Evolutionary conservation across 2,888 invertebrate genomes (phyloP).

Genomic region (Volucella inanis): DNA sequence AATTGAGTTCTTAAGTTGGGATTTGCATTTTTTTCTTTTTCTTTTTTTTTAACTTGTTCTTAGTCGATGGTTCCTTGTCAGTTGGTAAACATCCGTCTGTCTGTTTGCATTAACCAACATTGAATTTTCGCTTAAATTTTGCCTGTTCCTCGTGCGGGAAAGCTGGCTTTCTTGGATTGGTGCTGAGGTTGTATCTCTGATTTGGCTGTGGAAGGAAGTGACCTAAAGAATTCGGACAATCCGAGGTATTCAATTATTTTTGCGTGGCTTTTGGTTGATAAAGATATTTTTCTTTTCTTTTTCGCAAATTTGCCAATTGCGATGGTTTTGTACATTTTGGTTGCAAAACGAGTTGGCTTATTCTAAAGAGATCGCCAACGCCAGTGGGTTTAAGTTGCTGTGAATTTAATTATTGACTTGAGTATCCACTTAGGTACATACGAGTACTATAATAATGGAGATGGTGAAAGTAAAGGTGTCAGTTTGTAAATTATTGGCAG

Average conservation of each 20-base stretch:
- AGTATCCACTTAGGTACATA: too few relatives aligned
- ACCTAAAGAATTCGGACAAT: conserved; percentile 59
- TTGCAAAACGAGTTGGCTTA: conserved; percentile 23
- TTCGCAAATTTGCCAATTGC: conserved; percentile 29
- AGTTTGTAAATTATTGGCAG: too few relatives aligned
- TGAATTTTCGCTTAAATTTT: conserved; percentile 33
- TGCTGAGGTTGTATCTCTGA: not conserved
- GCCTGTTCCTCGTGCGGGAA: conserved; percentile 27
- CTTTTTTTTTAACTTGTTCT: not conserved
- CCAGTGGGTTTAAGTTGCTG: conserved; percentile 25
- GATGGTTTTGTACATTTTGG: not conserved
- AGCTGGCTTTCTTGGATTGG: conserved; percentile 2
- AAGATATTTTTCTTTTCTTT: conserved; percentile 24
- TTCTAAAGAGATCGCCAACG: conserved; percentile 44
- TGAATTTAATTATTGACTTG: conserved; percentile 1
- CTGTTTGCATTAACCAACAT: conserved; percentile 33
- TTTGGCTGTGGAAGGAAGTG: conserved; percentile 44
- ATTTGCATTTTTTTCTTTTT: conserved; percentile 64
- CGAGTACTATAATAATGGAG: too few relatives aligned
- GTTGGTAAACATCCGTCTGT: conserved; percentile 44
- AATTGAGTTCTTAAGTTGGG: conserved; percentile 72
- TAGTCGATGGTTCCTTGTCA: conserved; percentile 1
- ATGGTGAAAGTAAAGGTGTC: too few relatives aligned
- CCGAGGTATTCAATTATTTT: conserved; percentile 44
- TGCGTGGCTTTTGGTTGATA: conserved; percentile 24